Percentiles rank a stretch among this genome's conserved stretches.
Evolutionary conservation across 2,797 vertebrate genomes (phyloP).

Genomic region (Eulemur coronatus): DNA sequence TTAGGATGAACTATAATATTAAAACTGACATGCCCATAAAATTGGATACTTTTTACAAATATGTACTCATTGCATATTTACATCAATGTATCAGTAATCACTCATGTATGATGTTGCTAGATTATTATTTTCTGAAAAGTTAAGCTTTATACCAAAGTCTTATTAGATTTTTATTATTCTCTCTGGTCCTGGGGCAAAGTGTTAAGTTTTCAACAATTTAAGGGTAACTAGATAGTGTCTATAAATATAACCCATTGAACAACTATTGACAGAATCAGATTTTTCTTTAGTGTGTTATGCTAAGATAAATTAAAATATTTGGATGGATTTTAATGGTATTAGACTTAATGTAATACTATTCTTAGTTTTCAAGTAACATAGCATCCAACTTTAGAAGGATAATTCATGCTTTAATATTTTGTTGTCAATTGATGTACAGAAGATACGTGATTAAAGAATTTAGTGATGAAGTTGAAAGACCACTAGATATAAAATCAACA

Average conservation of each 20-base stretch:
- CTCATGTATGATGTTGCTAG: neutral
- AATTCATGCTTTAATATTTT: neutral
- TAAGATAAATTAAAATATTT: neutral
- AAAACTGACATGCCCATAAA: neutral
- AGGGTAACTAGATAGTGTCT: neutral
- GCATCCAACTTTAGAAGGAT: neutral
- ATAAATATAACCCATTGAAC: neutral
- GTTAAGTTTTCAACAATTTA: neutral
- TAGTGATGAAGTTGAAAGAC: neutral
- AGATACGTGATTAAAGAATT: neutral
- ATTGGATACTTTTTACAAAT: too few species aligned
- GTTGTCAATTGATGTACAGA: neutral
- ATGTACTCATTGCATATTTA: neutral
- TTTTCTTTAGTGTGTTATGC: neutral
- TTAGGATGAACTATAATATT: neutral
- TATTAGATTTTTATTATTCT: neutral
- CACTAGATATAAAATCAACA: neutral
- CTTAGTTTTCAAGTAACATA: neutral
- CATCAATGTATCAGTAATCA: neutral
- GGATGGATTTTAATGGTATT: neutral
- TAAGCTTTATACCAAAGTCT: neutral
- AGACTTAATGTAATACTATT: neutral
- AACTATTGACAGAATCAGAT: neutral
- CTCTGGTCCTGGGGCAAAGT: neutral
- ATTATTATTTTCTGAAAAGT: neutral